A percentile compares a stretch with the other conserved stretches of the same genome.
phyloP scores from a whole-genome alignment of 2,888 invertebrate genomes.

The Pherbina coryleti region DNA sequence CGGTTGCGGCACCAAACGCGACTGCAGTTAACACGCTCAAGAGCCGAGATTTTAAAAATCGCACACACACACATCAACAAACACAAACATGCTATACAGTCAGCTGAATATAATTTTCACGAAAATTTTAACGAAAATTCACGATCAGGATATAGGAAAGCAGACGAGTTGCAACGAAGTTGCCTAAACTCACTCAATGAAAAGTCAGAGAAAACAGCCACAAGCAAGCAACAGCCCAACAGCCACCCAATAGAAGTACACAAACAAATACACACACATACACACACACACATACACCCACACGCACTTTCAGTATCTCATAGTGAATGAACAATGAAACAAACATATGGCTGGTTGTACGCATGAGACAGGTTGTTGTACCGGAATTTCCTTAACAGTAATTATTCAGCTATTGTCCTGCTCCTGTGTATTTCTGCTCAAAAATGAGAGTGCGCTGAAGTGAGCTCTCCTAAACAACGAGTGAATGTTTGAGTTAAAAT shows the following conservation, averaged over 20 bases:
- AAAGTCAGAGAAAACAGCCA: not conserved
- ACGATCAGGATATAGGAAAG: conserved; percentile 4
- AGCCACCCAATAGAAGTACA: conserved; percentile 25
- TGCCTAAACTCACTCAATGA: not conserved
- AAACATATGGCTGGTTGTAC: too few relatives aligned
- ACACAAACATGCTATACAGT: not conserved
- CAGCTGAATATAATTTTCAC: conserved; percentile 9
- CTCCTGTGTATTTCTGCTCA: too few relatives aligned
- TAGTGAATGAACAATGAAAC: not conserved
- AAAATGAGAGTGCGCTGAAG: too few relatives aligned
- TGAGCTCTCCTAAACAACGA: too few relatives aligned
- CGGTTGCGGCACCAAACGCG: conserved; percentile 69
- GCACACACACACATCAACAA: conserved; percentile 11
- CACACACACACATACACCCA: conserved; percentile 34
- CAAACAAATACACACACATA: conserved; percentile 23
- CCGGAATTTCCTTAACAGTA: too few relatives aligned
- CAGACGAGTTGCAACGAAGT: not conserved
- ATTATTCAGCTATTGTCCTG: too few relatives aligned
- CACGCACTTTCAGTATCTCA: not conserved
- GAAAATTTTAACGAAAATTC: conserved; percentile 1
- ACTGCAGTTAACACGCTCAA: conserved; percentile 68
- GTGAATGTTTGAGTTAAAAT: too few relatives aligned
- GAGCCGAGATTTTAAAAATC: conserved; percentile 26
- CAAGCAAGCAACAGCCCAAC: conserved; percentile 51
- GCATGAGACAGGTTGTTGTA: too few relatives aligned